phyloP scores from a whole-genome alignment of 2,797 vertebrate species.

The Zenarchopterus dispar region DNA sequence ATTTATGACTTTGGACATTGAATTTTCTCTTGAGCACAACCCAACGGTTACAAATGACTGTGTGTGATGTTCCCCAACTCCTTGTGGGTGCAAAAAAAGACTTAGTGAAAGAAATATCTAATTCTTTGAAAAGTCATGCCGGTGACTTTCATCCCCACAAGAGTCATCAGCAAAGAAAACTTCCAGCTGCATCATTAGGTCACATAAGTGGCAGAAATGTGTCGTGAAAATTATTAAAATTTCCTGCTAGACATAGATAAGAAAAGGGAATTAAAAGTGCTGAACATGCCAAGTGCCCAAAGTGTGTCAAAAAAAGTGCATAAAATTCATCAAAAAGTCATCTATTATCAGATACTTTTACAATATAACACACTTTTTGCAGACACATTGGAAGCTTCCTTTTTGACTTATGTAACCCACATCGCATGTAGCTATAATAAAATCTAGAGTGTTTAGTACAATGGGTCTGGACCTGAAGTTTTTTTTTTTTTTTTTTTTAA shows the following conservation, averaged over 20 bases:
- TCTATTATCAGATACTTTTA: constrained; percentile 10
- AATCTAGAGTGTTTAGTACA: no score
- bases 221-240: constrained; percentile 30
- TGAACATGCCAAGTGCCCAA: constrained; percentile 8
- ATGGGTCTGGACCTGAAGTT: no score
- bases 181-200: constrained; percentile 18
- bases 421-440: no score
- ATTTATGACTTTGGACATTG: constrained; percentile 40
- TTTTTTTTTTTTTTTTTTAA: no score
- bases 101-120: constrained; percentile 23
- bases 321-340: constrained; percentile 6
- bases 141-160: constrained; percentile 31
- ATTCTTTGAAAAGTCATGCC: constrained; percentile 27
- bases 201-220: constrained; percentile 23
- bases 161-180: constrained; percentile 22
- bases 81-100: constrained; percentile 16
- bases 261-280: constrained; percentile 19
- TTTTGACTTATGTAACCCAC: constrained; percentile 49
- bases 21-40: constrained; percentile 29
- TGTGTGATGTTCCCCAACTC: constrained; percentile 36
- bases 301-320: not conserved
- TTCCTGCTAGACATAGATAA: constrained; percentile 12
- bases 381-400: constrained; percentile 17
- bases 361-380: not conserved
- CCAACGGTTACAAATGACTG: constrained; percentile 43